A percentile compares a stretch with the other conserved stretches of the same genome.
These are phyloP conservation scores for Lacanobia oleracea DNA, from an alignment of 2,888 invertebrate genomes.

Conservation along the genomic window DNA sequence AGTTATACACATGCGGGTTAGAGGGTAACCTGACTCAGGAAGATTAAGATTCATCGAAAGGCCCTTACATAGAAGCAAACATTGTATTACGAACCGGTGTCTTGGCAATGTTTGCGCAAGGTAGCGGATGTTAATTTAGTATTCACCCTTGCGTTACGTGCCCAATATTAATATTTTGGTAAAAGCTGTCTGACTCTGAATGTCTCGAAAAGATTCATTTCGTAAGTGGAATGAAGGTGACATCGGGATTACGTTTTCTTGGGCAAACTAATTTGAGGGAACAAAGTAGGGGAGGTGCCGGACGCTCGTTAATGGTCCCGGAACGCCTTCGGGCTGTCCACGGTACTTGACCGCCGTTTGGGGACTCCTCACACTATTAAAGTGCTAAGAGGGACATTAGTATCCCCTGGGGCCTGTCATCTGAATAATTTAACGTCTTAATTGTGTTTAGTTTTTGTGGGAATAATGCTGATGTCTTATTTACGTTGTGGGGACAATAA, in stretches of 20 bases:
- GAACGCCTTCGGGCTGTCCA: conserved; percentile 85
- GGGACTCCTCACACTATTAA: conserved; percentile 86
- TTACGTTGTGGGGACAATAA: conserved; percentile 19
- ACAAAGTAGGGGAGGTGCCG: conserved; percentile 87
- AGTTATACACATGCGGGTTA: conserved; percentile 90
- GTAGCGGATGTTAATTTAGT: conserved; percentile 90
- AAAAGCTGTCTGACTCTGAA: conserved; percentile 61
- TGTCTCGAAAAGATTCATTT: conserved; percentile 77
- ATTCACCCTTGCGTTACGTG: conserved; percentile 85
- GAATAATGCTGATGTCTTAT: conserved; percentile 54
- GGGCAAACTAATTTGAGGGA: conserved; percentile 83
- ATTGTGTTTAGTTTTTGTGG: conserved; percentile 81
- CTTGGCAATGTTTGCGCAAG: conserved; percentile 88
- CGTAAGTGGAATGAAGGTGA: conserved; percentile 69
- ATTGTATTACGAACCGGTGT: conserved; percentile 88
- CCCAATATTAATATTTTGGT: conserved; percentile 88
- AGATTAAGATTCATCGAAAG: conserved; percentile 90
- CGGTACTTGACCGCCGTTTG: conserved; percentile 83
- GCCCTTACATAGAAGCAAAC: conserved; percentile 89
- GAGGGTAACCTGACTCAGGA: conserved; percentile 88
- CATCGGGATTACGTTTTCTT: conserved; percentile 67
- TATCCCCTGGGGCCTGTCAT: conserved; percentile 84
- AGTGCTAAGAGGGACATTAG: conserved; percentile 90
- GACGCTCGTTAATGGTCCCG: conserved; percentile 80
- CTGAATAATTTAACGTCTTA: conserved; percentile 88